Conservation (phyloP, 2,113 vertebrate species). For the Astur gentilis region DNA sequence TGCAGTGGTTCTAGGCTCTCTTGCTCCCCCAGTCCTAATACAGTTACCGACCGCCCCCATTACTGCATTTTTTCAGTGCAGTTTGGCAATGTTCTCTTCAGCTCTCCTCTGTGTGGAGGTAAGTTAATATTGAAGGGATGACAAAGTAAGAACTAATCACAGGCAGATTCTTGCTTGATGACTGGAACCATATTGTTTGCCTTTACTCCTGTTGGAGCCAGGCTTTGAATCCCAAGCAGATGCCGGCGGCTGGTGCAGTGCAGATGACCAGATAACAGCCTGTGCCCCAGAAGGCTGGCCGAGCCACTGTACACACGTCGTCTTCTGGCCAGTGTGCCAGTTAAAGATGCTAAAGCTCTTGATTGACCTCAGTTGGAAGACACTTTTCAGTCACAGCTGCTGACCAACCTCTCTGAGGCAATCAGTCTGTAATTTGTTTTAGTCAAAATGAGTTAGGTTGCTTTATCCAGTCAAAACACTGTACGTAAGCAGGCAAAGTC, state of each 20-base stretch:
- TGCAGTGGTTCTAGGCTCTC: background rate
- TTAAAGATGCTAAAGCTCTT: background rate
- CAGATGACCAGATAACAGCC: background rate
- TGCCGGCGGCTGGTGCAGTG: background rate
- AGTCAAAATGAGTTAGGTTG: background rate
- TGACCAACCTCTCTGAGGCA: background rate
- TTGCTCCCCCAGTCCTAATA: background rate
- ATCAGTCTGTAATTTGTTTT: background rate
- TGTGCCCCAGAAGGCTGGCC: background rate
- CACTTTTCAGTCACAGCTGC: background rate
- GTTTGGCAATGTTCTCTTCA: background rate
- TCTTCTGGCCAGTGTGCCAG: background rate
- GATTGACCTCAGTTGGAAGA: background rate
- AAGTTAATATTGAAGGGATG: background rate
- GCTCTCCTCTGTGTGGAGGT: background rate
- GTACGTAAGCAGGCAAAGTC: background rate
- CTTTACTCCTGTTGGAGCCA: background rate
- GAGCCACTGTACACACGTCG: background rate
- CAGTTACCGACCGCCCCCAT: rapidly evolving
- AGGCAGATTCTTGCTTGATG: background rate
- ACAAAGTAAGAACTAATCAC: background rate
- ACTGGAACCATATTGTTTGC: background rate
- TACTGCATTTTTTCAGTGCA: background rate
- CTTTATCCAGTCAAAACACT: background rate
- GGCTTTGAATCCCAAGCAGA: background rate